Conservation (phyloP, 2,888 invertebrate genomes). For the Chrysolina americana region DNA sequence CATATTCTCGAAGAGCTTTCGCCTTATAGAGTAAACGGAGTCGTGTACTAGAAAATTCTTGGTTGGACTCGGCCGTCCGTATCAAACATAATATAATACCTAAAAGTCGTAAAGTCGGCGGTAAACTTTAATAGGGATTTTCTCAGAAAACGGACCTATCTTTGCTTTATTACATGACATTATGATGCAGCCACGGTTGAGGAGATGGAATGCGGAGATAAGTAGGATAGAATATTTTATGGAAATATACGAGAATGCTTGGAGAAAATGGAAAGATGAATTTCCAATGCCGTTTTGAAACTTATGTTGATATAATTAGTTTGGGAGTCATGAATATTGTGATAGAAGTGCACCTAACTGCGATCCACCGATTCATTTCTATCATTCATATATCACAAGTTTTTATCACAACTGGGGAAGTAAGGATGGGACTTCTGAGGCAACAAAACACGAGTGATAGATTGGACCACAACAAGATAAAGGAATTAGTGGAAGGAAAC, state of each 20-base stretch:
- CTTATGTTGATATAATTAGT: neutral
- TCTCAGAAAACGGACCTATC: slow-evolving; percentile 8
- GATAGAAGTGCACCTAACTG: too few species aligned
- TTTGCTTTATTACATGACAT: slow-evolving; percentile 30
- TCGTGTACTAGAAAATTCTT: slow-evolving; percentile 26
- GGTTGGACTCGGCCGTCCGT: neutral
- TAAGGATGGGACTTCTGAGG: too few species aligned
- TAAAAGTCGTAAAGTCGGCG: slow-evolving; percentile 17
- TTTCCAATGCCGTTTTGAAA: neutral
- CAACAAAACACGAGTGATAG: too few species aligned
- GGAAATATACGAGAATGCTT: neutral
- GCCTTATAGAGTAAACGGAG: slow-evolving; percentile 8
- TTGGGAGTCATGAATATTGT: too few species aligned
- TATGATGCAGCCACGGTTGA: slow-evolving; percentile 20
- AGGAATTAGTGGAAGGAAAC: too few species aligned
- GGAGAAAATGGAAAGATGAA: neutral
- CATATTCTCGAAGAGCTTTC: slow-evolving; percentile 11
- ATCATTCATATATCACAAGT: too few species aligned
- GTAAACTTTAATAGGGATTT: slow-evolving; percentile 23
- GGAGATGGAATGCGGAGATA: slow-evolving; percentile 13
- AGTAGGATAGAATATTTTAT: slow-evolving; percentile 1
- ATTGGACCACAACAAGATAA: too few species aligned
- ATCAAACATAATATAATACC: slow-evolving; percentile 15
- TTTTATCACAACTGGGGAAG: too few species aligned
- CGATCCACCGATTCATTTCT: too few species aligned